Base-by-base conservation (phyloP, 2,113 vertebrate genomes). In the Platycercus adscitus region DNA sequence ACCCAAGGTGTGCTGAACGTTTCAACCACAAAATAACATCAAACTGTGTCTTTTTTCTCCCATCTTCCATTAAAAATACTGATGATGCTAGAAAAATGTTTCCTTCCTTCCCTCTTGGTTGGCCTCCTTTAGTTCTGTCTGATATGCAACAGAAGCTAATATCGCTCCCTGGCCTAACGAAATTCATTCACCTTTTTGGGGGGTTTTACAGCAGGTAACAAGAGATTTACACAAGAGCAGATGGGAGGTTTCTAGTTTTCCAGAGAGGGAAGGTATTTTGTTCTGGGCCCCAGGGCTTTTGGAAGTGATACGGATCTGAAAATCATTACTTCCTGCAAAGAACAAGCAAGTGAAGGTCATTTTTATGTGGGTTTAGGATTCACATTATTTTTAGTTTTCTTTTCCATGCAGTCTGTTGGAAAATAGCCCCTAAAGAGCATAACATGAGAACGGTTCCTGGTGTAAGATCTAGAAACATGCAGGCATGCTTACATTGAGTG, bases 281-380 rank as follows among this genome's bases (percentile, higher is more conserved):
- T 63, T 87, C 65, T 88, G 89, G 25, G n/a, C 92, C 77, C 73
- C 33, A 46, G 78, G 93, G 83, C 31, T 85, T 86, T 58, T 82
- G 60, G 70, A 68, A 15, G 47, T 60, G 91, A 96, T 93, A 95
- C 1, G 18, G 81, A 95, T 93, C 95, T 93, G 78, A 89, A 50
- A 82, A 91, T 66, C 73, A 58, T 93, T 84, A 80, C 37, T 84
- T 82, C 55, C 55, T 77, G 33, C 68, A 85, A 94, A 86, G 77
- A 89, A 88, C 69, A 93, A 91, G 53, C 61, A 43, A 84, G 39
- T 50, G 56, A 94, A 93, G 92, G 92, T 94, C 73, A 92, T 66
- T 93, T 86, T 53, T 37, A 94, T 17, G 53, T 37, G 23, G 3
- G 71, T 92, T 78, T 63, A 82, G 69, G 81, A 95, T 87, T 89